Evolutionary conservation across 1,140 invertebrate species (phyloP), one percentile per base, ranked within the genome.

Genomic region (Zeugodacus cucurbitae): DNA sequence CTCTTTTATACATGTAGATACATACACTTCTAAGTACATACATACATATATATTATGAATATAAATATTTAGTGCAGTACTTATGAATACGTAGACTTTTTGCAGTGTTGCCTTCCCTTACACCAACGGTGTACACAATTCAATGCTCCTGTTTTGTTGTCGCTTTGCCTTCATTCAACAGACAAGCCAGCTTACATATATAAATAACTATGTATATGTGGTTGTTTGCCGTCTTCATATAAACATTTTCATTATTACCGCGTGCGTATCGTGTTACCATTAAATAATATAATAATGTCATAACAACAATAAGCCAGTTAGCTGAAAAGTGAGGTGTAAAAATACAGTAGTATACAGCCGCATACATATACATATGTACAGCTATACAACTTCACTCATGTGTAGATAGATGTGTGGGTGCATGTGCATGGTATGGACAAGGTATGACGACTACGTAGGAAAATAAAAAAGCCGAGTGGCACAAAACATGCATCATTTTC

Each of bases 401-500:
- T 59, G 14, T 10, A n/a, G 3, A 14, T 58, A 58, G 6, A 3
- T 58, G 14, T 62, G n/a, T 1, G 0, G 10, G 26, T 26, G 7
- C n/a, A 11, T n/a, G 6, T 34, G 64, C 29, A 5, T 74, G 67
- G 1, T 54, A 54, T 54, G 14, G 48, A 54, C 14, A 54, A 54
- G 14, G 48, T 54, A 17, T 54, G 48, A 54, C 14, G 48, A 54
- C 48, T 5, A 54, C 11, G 62, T 11, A 82, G 74, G n/a, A 82
- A 82, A 48, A 54, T 44, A 48, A 48, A 48, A 78, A 82, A 54
- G 20, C 10, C 26, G n/a, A 74, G 70, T 10, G 59, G 54, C 26
- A 54, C 26, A 86, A 86, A 86, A 86, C 85, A 86, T 86, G 57
- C 57, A 32, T 86, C 57, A 86, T 86, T 86, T 86, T 86, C 57